Percentiles rank a stretch among this genome's conserved stretches.
These are phyloP conservation scores for Onchidella celtica DNA, from an alignment of 2,888 invertebrate genomes.

Conservation along the genomic window DNA sequence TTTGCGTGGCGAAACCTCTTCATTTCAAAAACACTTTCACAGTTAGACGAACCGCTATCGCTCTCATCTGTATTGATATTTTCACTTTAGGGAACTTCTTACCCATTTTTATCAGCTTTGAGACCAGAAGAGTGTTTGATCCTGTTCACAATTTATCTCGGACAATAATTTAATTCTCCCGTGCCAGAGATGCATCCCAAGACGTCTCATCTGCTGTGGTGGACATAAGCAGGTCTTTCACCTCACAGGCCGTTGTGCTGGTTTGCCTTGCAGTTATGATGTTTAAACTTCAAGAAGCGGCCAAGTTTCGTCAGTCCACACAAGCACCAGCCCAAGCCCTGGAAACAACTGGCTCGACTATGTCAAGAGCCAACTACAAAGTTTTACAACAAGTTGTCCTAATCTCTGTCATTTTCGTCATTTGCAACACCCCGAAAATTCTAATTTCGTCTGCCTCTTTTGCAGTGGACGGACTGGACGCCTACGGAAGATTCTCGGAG, in stretches of 20 bases:
- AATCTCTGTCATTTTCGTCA: neutral
- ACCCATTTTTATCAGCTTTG: neutral
- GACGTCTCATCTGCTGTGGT: neutral
- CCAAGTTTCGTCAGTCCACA: neutral
- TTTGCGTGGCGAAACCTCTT: neutral
- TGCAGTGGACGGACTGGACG: neutral
- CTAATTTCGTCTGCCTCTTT: neutral
- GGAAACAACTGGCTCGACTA: neutral
- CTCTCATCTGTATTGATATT: neutral
- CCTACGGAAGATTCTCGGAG: neutral
- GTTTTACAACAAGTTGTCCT: neutral
- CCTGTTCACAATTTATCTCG: neutral
- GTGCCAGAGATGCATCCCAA: neutral
- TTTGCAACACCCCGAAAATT: conserved; percentile 4
- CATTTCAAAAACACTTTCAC: conserved; percentile 3
- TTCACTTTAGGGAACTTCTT: neutral
- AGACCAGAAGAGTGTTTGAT: neutral
- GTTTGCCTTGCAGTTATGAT: neutral
- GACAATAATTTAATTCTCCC: neutral
- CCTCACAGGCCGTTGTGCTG: neutral
- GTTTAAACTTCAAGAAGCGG: neutral
- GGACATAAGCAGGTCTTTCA: neutral
- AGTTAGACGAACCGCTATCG: neutral
- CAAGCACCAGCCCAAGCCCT: neutral
- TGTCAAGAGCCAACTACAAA: neutral